Percentiles rank a stretch among this genome's conserved stretches.
These are phyloP conservation scores for Zhengitettix transpicula DNA, from an alignment of 2,888 invertebrate genomes.

Conservation along the genomic window DNA sequence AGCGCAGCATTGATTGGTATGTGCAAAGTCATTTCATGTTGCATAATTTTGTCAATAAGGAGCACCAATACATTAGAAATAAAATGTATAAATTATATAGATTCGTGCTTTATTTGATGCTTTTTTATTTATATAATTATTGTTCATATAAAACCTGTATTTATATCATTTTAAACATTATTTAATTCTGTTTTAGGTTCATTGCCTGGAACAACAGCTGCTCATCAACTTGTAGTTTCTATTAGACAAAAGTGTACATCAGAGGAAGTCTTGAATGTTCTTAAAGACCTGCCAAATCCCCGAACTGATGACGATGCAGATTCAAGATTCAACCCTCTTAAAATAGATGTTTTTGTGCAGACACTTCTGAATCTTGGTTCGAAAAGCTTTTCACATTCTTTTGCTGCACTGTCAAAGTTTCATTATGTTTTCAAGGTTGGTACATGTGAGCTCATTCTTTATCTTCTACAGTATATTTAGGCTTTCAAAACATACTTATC, in stretches of 20 bases:
- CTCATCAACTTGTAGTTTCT: slow-evolving; percentile 71
- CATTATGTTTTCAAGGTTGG: slow-evolving; percentile 74
- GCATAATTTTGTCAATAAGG: too few relatives aligned
- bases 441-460: not conserved
- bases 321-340: slow-evolving; percentile 71
- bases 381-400: slow-evolving; percentile 95
- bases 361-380: slow-evolving; percentile 83
- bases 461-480: not conserved
- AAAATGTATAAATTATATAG: too few relatives aligned
- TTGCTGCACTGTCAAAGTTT: slow-evolving; percentile 96
- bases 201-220: slow-evolving; percentile 63
- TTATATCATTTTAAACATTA: too few relatives aligned
- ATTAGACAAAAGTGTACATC: slow-evolving; percentile 80
- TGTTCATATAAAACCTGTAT: too few relatives aligned
- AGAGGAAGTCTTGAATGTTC: slow-evolving; percentile 72
- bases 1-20: too few relatives aligned
- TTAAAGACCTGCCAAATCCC: slow-evolving; percentile 75
- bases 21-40: too few relatives aligned
- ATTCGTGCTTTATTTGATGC: too few relatives aligned
- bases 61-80: too few relatives aligned
- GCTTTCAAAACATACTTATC: not conserved
- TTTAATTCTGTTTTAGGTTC: slow-evolving; percentile 33
- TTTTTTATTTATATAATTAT: too few relatives aligned
- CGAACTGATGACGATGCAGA: slow-evolving; percentile 57
- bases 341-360: slow-evolving; percentile 95